Conservation (phyloP, 2,888 invertebrate species). For the Pegoplata infirma region DNA sequence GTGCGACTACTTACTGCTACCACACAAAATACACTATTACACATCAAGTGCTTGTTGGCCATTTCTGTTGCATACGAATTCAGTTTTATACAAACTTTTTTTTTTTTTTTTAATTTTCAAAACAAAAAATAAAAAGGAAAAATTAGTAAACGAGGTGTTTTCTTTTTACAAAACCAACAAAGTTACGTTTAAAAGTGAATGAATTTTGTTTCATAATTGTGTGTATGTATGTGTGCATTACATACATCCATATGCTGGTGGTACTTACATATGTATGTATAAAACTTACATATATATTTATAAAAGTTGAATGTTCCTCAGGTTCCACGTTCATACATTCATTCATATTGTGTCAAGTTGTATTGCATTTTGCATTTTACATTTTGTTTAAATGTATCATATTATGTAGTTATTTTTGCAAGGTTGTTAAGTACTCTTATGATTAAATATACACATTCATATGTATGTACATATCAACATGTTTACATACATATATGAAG, state of each 20-base stretch:
- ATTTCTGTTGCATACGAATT: conserved; percentile 28
- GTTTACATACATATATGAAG: no score
- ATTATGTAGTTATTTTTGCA: conserved; percentile 45
- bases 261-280: no score
- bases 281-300: no score
- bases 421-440: conserved; percentile 44
- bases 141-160: not conserved
- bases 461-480: not conserved
- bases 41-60: conserved; percentile 49
- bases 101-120: conserved; percentile 4
- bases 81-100: not conserved
- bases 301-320: not conserved
- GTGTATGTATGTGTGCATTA: no score
- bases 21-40: not conserved
- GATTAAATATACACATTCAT: conserved; percentile 1
- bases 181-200: no score
- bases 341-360: conserved; percentile 43
- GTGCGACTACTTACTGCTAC: conserved; percentile 19
- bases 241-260: not conserved
- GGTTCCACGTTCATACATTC: not conserved
- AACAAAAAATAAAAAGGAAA: not conserved
- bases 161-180: no score
- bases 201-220: no score
- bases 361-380: conserved; percentile 26
- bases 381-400: conserved; percentile 40